A percentile compares a stretch with the other conserved stretches of the same genome.
These are phyloP conservation scores for Bufo bufo DNA, from an alignment of 2,113 vertebrate genomes.

Conservation along the genomic window DNA sequence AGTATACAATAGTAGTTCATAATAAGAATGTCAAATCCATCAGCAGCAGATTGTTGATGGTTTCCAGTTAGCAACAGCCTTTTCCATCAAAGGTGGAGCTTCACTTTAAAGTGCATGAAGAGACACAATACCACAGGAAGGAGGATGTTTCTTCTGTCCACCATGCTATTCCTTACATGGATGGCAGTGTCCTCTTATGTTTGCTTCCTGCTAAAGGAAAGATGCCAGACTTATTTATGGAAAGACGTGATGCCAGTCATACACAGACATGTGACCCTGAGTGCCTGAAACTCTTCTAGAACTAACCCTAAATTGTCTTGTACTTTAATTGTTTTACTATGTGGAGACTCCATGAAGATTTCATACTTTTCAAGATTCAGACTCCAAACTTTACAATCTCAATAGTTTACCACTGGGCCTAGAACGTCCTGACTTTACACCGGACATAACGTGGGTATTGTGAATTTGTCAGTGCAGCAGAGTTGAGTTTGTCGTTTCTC, in stretches of 20 bases:
- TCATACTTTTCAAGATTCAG: no score
- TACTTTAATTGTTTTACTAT: no score
- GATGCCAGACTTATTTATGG: background rate
- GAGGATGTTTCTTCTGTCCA: slow-evolving; percentile 12
- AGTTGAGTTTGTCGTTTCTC: no score
- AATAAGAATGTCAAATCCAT: background rate
- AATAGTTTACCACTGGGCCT: no score
- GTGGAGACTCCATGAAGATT: no score
- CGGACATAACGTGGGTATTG: no score
- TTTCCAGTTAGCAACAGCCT: background rate
- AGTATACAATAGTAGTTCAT: background rate
- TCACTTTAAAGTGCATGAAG: background rate
- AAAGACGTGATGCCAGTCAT: background rate
- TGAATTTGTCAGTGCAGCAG: no score
- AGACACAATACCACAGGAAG: slow-evolving; percentile 34
- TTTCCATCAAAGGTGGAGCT: background rate
- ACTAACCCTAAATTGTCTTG: no score
- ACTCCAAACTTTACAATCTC: no score
- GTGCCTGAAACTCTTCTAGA: background rate
- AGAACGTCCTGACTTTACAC: no score
- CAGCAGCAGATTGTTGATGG: background rate
- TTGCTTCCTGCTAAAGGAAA: slow-evolving; percentile 31
- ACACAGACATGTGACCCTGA: background rate
- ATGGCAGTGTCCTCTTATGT: background rate
- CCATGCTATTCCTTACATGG: background rate